Evolutionary conservation across 2,888 invertebrate species (phyloP).

Genomic region (Gnatocerus cornutus): DNA sequence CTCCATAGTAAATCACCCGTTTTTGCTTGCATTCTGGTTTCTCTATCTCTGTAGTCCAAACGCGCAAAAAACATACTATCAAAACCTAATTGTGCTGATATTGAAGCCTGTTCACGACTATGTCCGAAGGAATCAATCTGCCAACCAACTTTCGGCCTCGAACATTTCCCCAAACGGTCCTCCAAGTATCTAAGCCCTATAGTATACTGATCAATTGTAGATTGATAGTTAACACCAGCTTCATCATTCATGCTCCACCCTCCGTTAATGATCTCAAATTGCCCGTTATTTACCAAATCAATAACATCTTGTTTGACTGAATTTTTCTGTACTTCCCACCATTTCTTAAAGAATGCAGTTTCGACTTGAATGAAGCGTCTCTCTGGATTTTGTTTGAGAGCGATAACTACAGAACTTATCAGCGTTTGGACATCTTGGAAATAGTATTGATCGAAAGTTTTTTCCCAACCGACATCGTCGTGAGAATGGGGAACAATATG

Average conservation of each 20-base stretch:
- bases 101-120: slow-evolving; percentile 78
- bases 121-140: slow-evolving; percentile 92
- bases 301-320: slow-evolving; percentile 73
- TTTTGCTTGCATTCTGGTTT: slow-evolving; percentile 73
- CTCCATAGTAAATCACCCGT: slow-evolving; percentile 83
- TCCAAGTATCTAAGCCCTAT: slow-evolving; percentile 76
- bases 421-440: slow-evolving; percentile 88
- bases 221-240: slow-evolving; percentile 79
- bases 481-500: slow-evolving; percentile 88
- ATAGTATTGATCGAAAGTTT: slow-evolving; percentile 88
- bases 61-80: slow-evolving; percentile 83
- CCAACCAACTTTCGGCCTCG: slow-evolving; percentile 84
- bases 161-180: slow-evolving; percentile 82
- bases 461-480: slow-evolving; percentile 91
- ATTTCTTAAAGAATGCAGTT: slow-evolving; percentile 84
- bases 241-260: slow-evolving; percentile 77
- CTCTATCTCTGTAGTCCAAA: slow-evolving; percentile 80
- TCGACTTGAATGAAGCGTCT: slow-evolving; percentile 86
- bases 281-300: slow-evolving; percentile 75
- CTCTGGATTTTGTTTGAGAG: slow-evolving; percentile 80
- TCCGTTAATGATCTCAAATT: slow-evolving; percentile 76
- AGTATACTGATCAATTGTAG: slow-evolving; percentile 81
- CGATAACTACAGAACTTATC: slow-evolving; percentile 86
- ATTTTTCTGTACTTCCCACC: slow-evolving; percentile 82
- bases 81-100: slow-evolving; percentile 78